Evolutionary conservation across 2,888 invertebrate species (phyloP).

Genomic region (Eupeodes latifasciatus): DNA sequence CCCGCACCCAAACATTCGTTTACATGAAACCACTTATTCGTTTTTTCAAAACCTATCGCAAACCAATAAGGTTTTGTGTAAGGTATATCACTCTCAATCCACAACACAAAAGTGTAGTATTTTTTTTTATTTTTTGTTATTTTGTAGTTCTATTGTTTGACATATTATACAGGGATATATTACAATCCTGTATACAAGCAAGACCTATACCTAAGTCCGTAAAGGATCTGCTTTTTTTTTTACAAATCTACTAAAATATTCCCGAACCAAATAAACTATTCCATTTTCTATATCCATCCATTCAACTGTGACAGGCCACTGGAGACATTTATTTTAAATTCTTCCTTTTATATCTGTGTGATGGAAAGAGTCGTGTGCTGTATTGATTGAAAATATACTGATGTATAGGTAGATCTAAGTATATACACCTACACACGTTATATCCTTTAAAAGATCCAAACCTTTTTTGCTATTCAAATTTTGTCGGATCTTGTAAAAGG

Average conservation of each 20-base stretch:
- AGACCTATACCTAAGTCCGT: neutral
- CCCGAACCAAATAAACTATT: neutral
- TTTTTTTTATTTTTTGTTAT: neutral
- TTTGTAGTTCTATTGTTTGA: neutral
- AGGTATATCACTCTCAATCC: neutral
- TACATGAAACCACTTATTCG: too few relatives aligned
- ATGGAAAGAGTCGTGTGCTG: neutral
- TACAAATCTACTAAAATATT: slow-evolving; percentile 3
- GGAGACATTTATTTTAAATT: slow-evolving; percentile 9
- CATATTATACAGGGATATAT: too few relatives aligned
- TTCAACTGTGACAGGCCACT: slow-evolving; percentile 12
- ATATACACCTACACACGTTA: neutral
- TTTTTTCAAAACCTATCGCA: too few relatives aligned
- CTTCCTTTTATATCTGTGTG: neutral
- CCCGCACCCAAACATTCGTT: too few relatives aligned
- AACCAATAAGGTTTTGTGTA: too few relatives aligned
- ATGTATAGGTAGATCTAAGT: neutral
- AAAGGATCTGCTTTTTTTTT: neutral
- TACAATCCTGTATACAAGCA: too few relatives aligned
- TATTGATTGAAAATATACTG: neutral
- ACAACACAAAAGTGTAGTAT: neutral
- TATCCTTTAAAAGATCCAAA: neutral
- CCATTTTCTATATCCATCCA: neutral
- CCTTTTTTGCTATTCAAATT: neutral
- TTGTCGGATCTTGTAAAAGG: neutral